phyloP scores from a whole-genome alignment of 2,113 vertebrate species.

The Oenanthe melanoleuca region DNA sequence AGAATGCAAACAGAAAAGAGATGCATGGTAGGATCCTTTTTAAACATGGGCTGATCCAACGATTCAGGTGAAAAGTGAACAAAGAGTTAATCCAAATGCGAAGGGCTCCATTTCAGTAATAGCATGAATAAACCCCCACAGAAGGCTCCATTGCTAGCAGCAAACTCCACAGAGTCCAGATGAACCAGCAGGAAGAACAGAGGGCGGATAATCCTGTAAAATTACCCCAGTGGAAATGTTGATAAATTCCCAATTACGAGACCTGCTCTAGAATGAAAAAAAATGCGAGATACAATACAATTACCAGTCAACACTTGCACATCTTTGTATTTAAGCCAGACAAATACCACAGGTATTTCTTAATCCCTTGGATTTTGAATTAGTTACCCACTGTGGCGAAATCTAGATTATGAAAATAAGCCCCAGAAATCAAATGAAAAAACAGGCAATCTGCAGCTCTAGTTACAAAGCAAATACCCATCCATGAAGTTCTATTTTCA shows the following conservation, averaged over 20 bases:
- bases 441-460: neutral
- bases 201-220: conserved; percentile 71
- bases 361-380: conserved; percentile 47
- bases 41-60: conserved; percentile 10
- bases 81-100: conserved; percentile 61
- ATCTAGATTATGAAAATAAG: conserved; percentile 34
- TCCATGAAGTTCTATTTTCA: neutral
- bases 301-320: conserved; percentile 66
- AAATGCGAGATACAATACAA: conserved; percentile 48
- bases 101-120: conserved; percentile 65
- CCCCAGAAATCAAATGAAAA: neutral
- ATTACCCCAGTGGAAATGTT: conserved; percentile 71
- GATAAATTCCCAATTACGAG: conserved; percentile 72
- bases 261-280: conserved; percentile 64
- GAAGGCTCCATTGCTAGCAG: conserved; percentile 68
- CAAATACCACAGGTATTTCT: conserved; percentile 59
- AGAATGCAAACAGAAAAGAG: conserved; percentile 25
- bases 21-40: conserved; percentile 28
- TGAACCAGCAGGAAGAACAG: conserved; percentile 70
- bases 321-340: conserved; percentile 42
- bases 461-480: neutral
- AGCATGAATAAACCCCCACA: conserved; percentile 65
- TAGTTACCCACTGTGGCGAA: neutral
- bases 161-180: conserved; percentile 68
- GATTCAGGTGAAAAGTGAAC: conserved; percentile 45